Evolutionary conservation across 2,888 invertebrate genomes (phyloP).

Genomic region (Zelleria hepariella): DNA sequence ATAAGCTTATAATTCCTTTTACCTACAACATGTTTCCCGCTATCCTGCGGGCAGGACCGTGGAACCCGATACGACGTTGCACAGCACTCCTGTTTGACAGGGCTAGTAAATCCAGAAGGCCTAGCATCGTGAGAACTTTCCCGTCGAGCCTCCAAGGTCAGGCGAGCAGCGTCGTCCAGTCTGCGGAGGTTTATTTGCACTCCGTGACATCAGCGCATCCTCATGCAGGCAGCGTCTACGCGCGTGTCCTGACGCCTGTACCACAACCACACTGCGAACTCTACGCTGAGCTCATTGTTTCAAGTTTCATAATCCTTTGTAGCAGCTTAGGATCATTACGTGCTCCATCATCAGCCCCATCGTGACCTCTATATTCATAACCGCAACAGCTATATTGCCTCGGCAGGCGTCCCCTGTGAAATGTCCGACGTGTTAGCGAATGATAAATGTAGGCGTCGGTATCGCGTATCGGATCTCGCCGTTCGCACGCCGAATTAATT

Average conservation of each 20-base stretch:
- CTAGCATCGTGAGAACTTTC: constrained; percentile 44
- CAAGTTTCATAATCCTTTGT: constrained; percentile 65
- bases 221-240: constrained; percentile 45
- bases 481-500: constrained; percentile 73
- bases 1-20: no score
- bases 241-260: constrained; percentile 45
- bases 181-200: constrained; percentile 50
- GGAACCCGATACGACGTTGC: neutral
- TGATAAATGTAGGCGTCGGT: constrained; percentile 72
- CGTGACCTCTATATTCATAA: constrained; percentile 38
- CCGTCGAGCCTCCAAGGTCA: constrained; percentile 42
- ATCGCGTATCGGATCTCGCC: constrained; percentile 70
- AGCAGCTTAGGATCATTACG: constrained; percentile 51
- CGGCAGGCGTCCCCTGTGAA: constrained; percentile 49
- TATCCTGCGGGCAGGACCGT: neutral
- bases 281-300: constrained; percentile 58
- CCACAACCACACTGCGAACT: constrained; percentile 45
- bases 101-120: neutral
- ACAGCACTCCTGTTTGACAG: neutral
- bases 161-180: constrained; percentile 54
- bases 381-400: constrained; percentile 51
- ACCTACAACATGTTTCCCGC: neutral
- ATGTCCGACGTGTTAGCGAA: constrained; percentile 71
- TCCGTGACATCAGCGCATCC: constrained; percentile 52
- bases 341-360: constrained; percentile 38